Evolutionary conservation across 2,113 vertebrate species (phyloP).

Genomic region (Sitta europaea): DNA sequence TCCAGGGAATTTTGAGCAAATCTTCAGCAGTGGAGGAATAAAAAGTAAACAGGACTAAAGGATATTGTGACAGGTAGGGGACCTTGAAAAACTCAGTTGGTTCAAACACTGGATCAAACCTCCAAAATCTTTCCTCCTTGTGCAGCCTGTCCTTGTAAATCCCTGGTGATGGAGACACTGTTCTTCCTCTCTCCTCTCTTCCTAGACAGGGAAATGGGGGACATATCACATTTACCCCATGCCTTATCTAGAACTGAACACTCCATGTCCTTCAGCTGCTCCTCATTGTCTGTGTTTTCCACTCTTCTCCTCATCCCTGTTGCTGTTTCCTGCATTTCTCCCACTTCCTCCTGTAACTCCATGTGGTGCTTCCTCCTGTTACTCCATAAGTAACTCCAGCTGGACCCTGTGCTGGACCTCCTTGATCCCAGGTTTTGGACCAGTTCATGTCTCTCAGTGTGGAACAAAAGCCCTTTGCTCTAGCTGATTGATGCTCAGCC

Average conservation of each 20-base stretch:
- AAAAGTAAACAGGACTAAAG: not conserved
- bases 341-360: not conserved
- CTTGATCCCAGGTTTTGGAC: not conserved
- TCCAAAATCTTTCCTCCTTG: not conserved
- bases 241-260: not conserved
- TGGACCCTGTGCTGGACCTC: not conserved
- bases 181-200: not conserved
- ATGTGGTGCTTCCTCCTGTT: accelerated
- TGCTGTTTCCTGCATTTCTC: not conserved
- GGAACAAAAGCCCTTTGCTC: not conserved
- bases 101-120: not conserved
- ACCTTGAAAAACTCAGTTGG: not conserved
- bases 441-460: not conserved
- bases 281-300: not conserved
- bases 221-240: not conserved
- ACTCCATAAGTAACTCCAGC: accelerated
- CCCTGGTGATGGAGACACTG: not conserved
- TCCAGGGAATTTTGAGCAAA: not conserved
- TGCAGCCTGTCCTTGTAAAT: slow-evolving; percentile 15
- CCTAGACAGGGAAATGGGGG: not conserved
- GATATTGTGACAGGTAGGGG: not conserved
- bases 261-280: not conserved
- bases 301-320: not conserved
- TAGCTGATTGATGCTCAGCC: not conserved
- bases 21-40: not conserved